Conservation (phyloP, 2,888 invertebrate species). For the Polymixis lichenea region DNA sequence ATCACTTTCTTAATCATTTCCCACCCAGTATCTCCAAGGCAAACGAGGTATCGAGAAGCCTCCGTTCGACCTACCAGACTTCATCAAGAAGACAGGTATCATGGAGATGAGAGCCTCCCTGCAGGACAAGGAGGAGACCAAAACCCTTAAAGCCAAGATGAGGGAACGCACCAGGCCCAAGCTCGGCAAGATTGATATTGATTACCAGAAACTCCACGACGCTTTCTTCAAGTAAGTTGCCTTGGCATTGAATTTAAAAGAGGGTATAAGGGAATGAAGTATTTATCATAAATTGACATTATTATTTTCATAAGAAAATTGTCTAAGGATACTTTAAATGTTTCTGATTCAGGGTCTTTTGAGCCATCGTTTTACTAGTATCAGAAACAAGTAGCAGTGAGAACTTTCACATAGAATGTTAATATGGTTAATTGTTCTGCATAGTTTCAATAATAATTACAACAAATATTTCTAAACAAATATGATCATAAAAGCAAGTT, state of each 20-base stretch:
- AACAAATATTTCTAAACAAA: conserved; percentile 15
- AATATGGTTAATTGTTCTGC: background rate
- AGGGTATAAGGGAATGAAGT: background rate
- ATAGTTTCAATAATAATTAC: background rate
- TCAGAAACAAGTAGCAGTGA: background rate
- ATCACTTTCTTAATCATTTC: background rate
- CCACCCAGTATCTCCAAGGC: conserved; percentile 95
- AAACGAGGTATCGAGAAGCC: conserved; percentile 99
- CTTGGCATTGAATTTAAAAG: background rate
- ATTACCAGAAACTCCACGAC: conserved; percentile 99
- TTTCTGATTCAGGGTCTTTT: background rate
- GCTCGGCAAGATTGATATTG: conserved; percentile 99
- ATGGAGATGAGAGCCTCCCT: conserved; percentile 99
- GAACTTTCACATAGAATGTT: background rate
- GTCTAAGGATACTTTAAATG: background rate
- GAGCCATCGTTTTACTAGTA: background rate
- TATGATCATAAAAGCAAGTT: conserved; percentile 71
- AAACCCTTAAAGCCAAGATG: conserved; percentile 99
- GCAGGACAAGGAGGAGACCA: conserved; percentile 99
- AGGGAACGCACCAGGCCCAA: conserved; percentile 98
- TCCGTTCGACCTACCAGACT: conserved; percentile 99
- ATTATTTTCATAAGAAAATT: background rate
- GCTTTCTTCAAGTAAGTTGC: conserved; percentile 97
- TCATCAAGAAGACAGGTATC: conserved; percentile 99
- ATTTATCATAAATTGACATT: background rate